A percentile compares a stretch with the other conserved stretches of the same genome.
Conservation (phyloP, 1,140 invertebrate genomes). For the Dinoponera quadriceps region DNA sequence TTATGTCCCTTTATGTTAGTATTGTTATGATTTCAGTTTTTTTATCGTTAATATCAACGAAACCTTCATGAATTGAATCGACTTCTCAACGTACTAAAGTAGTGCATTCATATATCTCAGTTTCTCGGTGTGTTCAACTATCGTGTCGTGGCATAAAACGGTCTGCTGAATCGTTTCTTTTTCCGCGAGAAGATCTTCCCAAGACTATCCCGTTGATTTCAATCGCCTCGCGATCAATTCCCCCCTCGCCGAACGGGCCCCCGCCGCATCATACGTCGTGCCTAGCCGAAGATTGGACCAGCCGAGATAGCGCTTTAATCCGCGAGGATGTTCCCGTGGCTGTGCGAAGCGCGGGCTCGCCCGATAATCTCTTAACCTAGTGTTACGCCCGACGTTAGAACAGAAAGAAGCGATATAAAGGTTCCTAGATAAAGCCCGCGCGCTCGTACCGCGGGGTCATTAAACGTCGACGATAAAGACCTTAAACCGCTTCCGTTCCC, state of each 20-base stretch:
- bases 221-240: background rate
- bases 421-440: slow-evolving; percentile 56
- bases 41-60: too few species aligned
- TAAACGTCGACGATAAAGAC: slow-evolving; percentile 60
- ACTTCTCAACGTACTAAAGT: too few species aligned
- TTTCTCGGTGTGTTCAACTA: too few species aligned
- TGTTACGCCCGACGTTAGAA: slow-evolving; percentile 39
- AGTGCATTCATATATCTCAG: too few species aligned
- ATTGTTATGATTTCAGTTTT: too few species aligned
- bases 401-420: slow-evolving; percentile 66
- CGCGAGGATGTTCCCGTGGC: slow-evolving; percentile 23
- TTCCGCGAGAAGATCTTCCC: too few species aligned
- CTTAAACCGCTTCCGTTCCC: slow-evolving; percentile 42
- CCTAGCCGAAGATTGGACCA: slow-evolving; percentile 4
- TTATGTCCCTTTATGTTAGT: too few species aligned
- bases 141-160: too few species aligned
- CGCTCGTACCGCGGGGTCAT: slow-evolving; percentile 49
- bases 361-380: slow-evolving; percentile 60
- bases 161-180: too few species aligned
- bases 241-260: background rate
- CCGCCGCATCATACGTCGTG: background rate
- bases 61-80: too few species aligned
- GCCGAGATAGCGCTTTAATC: slow-evolving; percentile 29
- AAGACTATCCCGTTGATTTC: background rate
- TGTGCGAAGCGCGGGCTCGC: slow-evolving; percentile 20